Base-by-base conservation (phyloP, 1,140 invertebrate species). In the Oscheius sp. region DNA sequence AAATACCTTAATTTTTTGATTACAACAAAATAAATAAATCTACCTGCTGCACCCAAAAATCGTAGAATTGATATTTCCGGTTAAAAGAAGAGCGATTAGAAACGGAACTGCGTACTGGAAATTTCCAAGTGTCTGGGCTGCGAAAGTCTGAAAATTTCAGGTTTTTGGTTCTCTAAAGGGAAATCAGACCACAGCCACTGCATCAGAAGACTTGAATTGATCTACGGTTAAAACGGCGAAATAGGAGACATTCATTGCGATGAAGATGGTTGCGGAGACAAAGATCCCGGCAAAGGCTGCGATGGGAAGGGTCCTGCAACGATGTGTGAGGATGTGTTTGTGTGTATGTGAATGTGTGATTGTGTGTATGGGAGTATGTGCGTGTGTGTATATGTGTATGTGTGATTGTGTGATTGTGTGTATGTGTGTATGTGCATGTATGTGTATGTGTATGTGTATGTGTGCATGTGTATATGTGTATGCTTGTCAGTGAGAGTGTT, bases 11-110 rank as follows among this genome's bases (percentile, higher is more conserved):
- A 10, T 42, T 42, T 42, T 42, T 42, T 10, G 10, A 10, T 42
- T 42, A 42, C n/a, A 42, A 69, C n/a, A 13, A 3, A 28, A 23
- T 15, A 68, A 70, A 26, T 7, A 10, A 34, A 20, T 20, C 31
- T 18, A 64, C 71, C 71, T 74, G 38, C 71, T 75, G 23, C 76
- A 76, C 13, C 69, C 80, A 49, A 82, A 82, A 62, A 82, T 82
- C 13, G 77, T 78, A 1, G 75, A 72, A 61, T 82, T 82, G 52
- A 82, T 61, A 67, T 76, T 82, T 36, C 80, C 80, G 15, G 80
- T 65, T 26, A 82, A 38, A 20, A 82, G 38, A 42, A 82, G 38
- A 2, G 73, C 73, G n/a, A 82, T 79, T 31, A 82, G 59, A 75
- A 82, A 82, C 7, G 80, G 80, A 4, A 82, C 71, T 1, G 73